Conservation (phyloP, 2,113 vertebrate genomes). For the Trichechus manatus region DNA sequence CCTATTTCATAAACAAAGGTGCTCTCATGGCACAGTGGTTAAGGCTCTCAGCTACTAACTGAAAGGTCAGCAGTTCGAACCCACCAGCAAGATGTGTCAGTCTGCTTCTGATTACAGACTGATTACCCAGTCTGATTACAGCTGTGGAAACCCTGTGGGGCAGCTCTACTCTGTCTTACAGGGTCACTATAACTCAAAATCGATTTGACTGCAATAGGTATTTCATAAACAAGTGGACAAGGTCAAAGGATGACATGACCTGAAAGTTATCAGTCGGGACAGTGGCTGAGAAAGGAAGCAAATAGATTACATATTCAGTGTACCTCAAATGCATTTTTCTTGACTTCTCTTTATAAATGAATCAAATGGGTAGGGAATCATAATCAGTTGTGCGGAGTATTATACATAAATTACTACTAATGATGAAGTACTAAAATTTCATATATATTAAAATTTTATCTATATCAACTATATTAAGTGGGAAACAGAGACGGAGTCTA, state of each 20-base stretch:
- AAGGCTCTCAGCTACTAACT: not conserved
- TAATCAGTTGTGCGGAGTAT: not conserved
- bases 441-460: not conserved
- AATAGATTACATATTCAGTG: constrained; percentile 3
- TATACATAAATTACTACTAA: not conserved
- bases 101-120: no score
- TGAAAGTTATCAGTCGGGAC: not conserved
- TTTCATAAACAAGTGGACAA: not conserved
- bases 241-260: not conserved
- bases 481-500: not conserved
- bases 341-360: constrained; percentile 38
- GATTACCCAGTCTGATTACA: no score
- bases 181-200: not conserved
- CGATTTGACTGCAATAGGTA: no score
- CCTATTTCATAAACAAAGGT: not conserved
- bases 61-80: not conserved
- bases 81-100: not conserved
- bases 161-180: not conserved
- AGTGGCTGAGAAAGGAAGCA: constrained; percentile 46
- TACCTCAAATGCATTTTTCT: constrained; percentile 25
- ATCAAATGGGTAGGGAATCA: not conserved
- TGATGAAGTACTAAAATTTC: not conserved
- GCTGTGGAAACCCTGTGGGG: not conserved
- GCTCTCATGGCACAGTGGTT: not conserved
- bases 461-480: not conserved